phyloP scores from a whole-genome alignment of 2,888 invertebrate species.

The Ischnura elegans region DNA sequence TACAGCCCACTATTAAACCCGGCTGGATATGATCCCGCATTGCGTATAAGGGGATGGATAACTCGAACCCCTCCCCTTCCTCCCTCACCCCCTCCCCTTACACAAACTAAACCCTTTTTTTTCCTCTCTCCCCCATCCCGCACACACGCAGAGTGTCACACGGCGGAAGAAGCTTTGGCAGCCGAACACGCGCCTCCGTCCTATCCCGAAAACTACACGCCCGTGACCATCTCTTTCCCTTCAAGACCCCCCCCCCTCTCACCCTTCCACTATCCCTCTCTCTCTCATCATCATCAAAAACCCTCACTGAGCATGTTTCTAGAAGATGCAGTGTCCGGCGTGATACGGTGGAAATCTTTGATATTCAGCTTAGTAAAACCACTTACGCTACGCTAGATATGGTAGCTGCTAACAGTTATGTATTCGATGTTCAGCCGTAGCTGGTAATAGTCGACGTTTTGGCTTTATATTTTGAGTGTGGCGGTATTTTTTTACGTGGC shows the following conservation, averaged over 20 bases:
- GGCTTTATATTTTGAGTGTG: too few relatives aligned
- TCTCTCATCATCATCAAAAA: too few relatives aligned
- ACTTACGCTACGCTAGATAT: too few relatives aligned
- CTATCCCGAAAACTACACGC: background rate
- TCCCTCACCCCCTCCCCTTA: background rate
- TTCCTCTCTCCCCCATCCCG: background rate
- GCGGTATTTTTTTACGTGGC: background rate
- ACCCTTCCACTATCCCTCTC: too few relatives aligned
- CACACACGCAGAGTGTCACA: background rate
- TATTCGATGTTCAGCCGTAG: too few relatives aligned
- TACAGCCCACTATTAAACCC: conserved; percentile 65
- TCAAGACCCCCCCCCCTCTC: background rate
- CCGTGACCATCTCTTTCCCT: background rate
- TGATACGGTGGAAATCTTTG: too few relatives aligned
- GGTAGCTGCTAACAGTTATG: too few relatives aligned
- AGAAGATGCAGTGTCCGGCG: too few relatives aligned
- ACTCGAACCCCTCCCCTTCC: conserved; percentile 19
- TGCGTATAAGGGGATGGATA: conserved; percentile 65
- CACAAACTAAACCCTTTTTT: conserved; percentile 41
- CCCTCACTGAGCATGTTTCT: too few relatives aligned
- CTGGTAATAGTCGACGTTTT: too few relatives aligned
- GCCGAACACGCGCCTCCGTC: background rate
- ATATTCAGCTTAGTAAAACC: too few relatives aligned
- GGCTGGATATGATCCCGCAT: conserved; percentile 66
- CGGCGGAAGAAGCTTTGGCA: too few relatives aligned